Percentiles rank a stretch among this genome's conserved stretches.
Evolutionary conservation across 2,797 vertebrate species (phyloP).

Genomic region (Falco cherrug): DNA sequence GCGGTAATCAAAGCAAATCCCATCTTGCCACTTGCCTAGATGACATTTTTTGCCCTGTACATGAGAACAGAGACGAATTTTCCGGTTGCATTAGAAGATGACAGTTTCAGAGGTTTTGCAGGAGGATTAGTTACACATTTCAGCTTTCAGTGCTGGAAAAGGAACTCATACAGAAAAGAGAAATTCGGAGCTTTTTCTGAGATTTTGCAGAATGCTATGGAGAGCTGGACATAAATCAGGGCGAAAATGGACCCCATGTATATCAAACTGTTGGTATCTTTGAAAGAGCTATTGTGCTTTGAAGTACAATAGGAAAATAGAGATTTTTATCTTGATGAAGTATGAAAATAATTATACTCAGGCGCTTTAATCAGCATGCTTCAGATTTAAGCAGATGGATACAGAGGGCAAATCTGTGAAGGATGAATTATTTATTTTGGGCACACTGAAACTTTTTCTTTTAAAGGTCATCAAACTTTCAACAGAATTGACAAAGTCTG

Average conservation of each 20-base stretch:
- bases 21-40: neutral
- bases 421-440: slow-evolving; percentile 69
- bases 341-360: slow-evolving; percentile 42
- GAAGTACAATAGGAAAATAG: slow-evolving; percentile 45
- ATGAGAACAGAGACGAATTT: neutral
- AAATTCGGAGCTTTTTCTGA: neutral
- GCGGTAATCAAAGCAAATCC: neutral
- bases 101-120: neutral
- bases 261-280: neutral
- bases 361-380: slow-evolving; percentile 42
- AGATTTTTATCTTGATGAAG: slow-evolving; percentile 30
- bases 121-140: slow-evolving; percentile 15
- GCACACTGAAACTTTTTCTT: slow-evolving; percentile 61
- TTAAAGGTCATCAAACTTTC: slow-evolving; percentile 73
- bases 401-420: slow-evolving; percentile 37
- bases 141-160: neutral
- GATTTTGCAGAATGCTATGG: neutral
- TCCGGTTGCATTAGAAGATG: neutral
- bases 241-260: neutral
- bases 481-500: slow-evolving; percentile 64
- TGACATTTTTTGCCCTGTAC: neutral
- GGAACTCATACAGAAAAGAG: neutral
- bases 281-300: neutral
- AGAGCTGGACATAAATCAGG: neutral
- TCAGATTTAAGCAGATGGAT: slow-evolving; percentile 56